phyloP scores from a whole-genome alignment of 1,140 invertebrate genomes.

The Polypedilum vanderplanki region DNA sequence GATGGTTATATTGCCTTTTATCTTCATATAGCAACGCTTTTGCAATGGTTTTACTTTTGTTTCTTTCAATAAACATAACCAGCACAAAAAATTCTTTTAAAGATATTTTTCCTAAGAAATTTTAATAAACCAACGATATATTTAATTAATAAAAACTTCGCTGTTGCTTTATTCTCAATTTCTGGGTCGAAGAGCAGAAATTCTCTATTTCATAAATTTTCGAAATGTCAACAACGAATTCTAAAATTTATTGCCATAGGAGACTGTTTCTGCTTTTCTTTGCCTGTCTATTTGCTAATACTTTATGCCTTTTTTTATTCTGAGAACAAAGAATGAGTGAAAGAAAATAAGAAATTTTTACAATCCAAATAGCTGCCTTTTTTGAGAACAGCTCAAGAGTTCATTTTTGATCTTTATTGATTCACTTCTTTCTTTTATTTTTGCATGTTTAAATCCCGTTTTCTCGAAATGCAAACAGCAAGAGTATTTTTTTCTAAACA shows the following conservation, averaged over 20 bases:
- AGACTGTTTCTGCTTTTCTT: not conserved
- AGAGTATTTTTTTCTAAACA: not conserved
- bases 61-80: no score
- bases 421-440: no score
- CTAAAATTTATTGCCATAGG: constrained; percentile 6
- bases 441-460: no score
- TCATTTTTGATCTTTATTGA: no score
- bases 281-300: not conserved
- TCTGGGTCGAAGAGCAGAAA: not conserved
- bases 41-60: not conserved
- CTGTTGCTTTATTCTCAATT: not conserved
- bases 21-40: not conserved
- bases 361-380: no score
- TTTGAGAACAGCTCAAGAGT: no score
- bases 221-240: constrained; percentile 1
- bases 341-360: not conserved
- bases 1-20: not conserved
- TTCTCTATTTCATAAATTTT: not conserved
- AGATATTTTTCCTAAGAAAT: not conserved
- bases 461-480: no score
- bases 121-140: no score
- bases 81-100: not conserved
- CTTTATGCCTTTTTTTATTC: not conserved
- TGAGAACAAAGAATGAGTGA: not conserved
- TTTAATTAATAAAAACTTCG: no score